Evolutionary conservation across 2,113 vertebrate genomes (phyloP).

Genomic region (Bos indicus): DNA sequence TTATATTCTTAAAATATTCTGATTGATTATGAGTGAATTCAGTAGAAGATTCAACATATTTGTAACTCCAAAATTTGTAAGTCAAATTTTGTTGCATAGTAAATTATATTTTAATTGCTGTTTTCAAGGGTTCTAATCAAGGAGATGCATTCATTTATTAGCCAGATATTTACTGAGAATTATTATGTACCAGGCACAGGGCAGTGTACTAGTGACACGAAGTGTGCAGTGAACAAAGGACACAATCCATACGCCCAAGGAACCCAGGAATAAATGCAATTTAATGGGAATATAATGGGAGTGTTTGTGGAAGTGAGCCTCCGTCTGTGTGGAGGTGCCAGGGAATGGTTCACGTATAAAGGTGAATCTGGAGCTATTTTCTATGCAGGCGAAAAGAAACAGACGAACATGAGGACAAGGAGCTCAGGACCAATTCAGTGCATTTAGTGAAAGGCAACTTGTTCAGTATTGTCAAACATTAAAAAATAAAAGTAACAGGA

Average conservation of each 20-base stretch:
- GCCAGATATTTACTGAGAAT: not conserved
- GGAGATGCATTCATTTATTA: not conserved
- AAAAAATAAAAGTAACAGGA: not conserved
- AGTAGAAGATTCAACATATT: not conserved
- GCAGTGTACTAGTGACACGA: not conserved
- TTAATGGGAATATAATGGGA: not conserved
- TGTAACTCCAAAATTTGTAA: not conserved
- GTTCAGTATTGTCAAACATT: not conserved
- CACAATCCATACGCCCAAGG: not conserved
- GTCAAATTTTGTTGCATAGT: not conserved
- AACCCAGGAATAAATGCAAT: not conserved
- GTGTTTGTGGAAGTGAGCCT: not conserved
- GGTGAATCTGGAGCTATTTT: not conserved
- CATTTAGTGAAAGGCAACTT: not conserved
- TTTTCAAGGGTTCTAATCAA: not conserved
- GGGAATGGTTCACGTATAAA: not conserved
- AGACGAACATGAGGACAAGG: not conserved
- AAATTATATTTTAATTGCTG: conserved; percentile 5
- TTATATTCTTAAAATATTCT: conserved; percentile 15
- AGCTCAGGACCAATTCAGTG: not conserved
- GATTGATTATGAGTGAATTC: not conserved
- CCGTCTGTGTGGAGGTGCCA: not conserved
- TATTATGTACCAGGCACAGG: not conserved
- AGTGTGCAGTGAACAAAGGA: not conserved
- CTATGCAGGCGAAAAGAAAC: not conserved